Evolutionary conservation across 2,888 invertebrate species (phyloP), one percentile per base, ranked within the genome.

Genomic region (Bedellia somnulentella): DNA sequence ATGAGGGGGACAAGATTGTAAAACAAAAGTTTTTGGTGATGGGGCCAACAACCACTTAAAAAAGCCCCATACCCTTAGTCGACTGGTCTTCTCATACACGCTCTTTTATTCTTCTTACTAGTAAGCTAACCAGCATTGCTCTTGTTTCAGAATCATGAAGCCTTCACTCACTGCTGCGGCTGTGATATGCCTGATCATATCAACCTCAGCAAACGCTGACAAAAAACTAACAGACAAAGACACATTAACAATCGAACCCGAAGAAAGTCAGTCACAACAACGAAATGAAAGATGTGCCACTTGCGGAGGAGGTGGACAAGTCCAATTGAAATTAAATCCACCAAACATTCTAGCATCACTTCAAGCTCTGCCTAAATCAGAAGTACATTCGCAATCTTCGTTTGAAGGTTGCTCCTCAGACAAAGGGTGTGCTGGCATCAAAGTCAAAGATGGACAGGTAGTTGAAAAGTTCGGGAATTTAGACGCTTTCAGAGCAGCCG

Each of bases 91-190:
- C n/a, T n/a, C n/a, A n/a, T n/a, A n/a, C n/a, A n/a, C n/a, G n/a
- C n/a, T n/a, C n/a, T n/a, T n/a, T n/a, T n/a, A n/a, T n/a, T n/a
- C n/a, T n/a, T n/a, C n/a, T n/a, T n/a, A n/a, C n/a, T n/a, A 27
- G 10, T 17, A 6, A 3, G 5, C n/a, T 18, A 17, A 30, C 1
- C 3, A 15, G 5, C 11, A n/a, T n/a, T 35, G 32, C 27, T 17
- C 31, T 68, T 64, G 59, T 68, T 67, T 15, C 67, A 70, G 70
- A 59, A 70, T 41, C 38, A 75, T 75, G 75, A 73, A 62, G 66
- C 71, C 71, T 52, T 70, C 71, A 56, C 59, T 59, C 31, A 30
- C 45, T 41, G 51, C 59, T 55, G 66, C 68, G 59, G 71, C 59
- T 46, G 61, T 61, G 39, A 41, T 71, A 41, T 52, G 56, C 49